Conservation (phyloP, 1,140 invertebrate species). For the Grapholita molesta region DNA sequence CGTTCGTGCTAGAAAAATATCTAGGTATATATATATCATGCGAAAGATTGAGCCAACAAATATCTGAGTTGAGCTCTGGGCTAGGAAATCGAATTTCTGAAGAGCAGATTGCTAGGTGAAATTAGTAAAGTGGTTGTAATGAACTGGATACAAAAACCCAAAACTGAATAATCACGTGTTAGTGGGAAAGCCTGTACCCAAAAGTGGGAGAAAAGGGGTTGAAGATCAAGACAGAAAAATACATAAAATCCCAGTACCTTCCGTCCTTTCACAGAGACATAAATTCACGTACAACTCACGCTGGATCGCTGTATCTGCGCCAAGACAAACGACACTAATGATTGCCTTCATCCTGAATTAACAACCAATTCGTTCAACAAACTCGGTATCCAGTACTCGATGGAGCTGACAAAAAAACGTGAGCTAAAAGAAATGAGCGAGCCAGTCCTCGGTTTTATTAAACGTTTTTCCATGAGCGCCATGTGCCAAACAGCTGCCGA, state of each 20-base stretch:
- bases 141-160: too few relatives aligned
- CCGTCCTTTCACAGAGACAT: not conserved
- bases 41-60: too few relatives aligned
- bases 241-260: not conserved
- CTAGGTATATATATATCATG: too few relatives aligned
- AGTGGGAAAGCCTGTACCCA: too few relatives aligned
- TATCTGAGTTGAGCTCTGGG: too few relatives aligned
- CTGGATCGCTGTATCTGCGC: not conserved
- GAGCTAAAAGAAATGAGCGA: slow-evolving; percentile 51
- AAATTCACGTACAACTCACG: not conserved
- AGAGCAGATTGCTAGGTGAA: too few relatives aligned
- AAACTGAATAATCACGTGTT: too few relatives aligned
- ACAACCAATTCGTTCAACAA: slow-evolving; percentile 10
- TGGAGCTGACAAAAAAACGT: slow-evolving; percentile 4
- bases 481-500: slow-evolving; percentile 71
- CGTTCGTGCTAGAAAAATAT: too few relatives aligned
- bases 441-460: slow-evolving; percentile 60
- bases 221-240: too few relatives aligned
- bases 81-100: too few relatives aligned
- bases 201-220: too few relatives aligned
- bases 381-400: slow-evolving; percentile 15
- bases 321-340: slow-evolving; percentile 8
- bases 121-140: too few relatives aligned
- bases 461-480: slow-evolving; percentile 66
- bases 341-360: slow-evolving; percentile 11